Conservation (phyloP, 1,140 invertebrate genomes). For the Aphelinus atriplicis region DNA sequence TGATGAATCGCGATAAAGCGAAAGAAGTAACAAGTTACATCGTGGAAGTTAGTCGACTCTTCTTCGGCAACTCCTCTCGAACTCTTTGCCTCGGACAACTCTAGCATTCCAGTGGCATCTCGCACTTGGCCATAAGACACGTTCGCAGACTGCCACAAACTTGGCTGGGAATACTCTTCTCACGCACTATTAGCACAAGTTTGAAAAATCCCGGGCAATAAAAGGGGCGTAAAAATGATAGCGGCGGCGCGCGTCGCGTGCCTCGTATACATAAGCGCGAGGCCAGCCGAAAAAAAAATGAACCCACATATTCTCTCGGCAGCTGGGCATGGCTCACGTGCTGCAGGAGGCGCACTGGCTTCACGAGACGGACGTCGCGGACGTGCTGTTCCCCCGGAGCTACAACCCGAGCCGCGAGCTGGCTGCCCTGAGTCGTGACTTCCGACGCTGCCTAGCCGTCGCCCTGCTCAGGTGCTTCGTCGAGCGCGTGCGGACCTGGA, state of each 20-base stretch:
- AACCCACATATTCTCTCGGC: background rate
- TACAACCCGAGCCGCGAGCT: constrained; percentile 70
- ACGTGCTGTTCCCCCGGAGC: constrained; percentile 73
- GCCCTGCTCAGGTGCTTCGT: constrained; percentile 70
- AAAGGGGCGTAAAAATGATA: background rate
- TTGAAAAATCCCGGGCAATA: constrained; percentile 3
- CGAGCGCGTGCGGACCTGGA: constrained; percentile 40
- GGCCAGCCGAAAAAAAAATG: too few species aligned
- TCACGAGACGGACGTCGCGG: constrained; percentile 67
- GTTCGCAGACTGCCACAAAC: too few species aligned
- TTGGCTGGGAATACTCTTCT: background rate
- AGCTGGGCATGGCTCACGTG: constrained; percentile 71
- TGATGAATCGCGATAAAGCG: too few species aligned
- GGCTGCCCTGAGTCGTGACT: constrained; percentile 72
- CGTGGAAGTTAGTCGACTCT: too few species aligned
- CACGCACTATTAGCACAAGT: constrained; percentile 2
- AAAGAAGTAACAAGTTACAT: too few species aligned
- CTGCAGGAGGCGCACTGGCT: constrained; percentile 73
- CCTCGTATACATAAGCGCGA: too few species aligned
- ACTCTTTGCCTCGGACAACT: too few species aligned
- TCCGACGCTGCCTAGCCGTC: constrained; percentile 71
- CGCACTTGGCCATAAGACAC: background rate
- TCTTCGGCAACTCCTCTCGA: too few species aligned
- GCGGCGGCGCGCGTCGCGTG: too few species aligned
- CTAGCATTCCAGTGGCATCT: background rate